Base-by-base conservation (phyloP, 2,888 invertebrate genomes). In the Sinelater perroti region DNA sequence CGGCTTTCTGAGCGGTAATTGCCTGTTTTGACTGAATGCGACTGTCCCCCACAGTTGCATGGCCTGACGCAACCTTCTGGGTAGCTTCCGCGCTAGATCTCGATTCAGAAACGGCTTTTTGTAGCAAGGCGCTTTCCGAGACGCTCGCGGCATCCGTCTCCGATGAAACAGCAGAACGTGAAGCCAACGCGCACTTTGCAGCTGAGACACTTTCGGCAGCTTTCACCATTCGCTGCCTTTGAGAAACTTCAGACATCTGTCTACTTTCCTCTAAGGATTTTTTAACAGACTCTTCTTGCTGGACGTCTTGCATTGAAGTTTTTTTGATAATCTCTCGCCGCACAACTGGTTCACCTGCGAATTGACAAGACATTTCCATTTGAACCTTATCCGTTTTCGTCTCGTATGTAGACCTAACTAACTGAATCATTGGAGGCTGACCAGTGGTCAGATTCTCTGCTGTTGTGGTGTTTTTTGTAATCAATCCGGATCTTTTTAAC, bases 91-190 rank as follows among this genome's bases (percentile, higher is more conserved):
- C 11, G 3, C 14, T 17, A 21, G 2, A 2, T 18, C 20, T 26
- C 8, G 20, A 5, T 52, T 57, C 52, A 8, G 4, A 70, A 68
- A 11, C 67, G 61, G 7, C 63, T 66, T 55, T 59, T 58, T 49
- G 64, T 57, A 53, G 64, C 65, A 26, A 28, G n/a, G 30, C 28
- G 6, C 44, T 44, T 44, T 44, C 44, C 4, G 44, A 8, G 26
- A 44, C 2, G 10, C 24, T 14, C 14, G 2, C 30, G 7, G 30
- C n/a, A 24, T 1, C 16, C 18, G 17, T n/a, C n/a, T n/a, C n/a
- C n/a, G n/a, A n/a, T n/a, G n/a, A 13, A 1, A 4, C 3, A 18
- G n/a, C 36, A 33, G 38, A 20, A 18, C 8, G 26, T 13, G 42
- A 13, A 3, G 17, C 10, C 4, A 14, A 3, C 5, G 24, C 26